Evolutionary conservation across 2,888 invertebrate genomes (phyloP).

Genomic region (Nebria salina): DNA sequence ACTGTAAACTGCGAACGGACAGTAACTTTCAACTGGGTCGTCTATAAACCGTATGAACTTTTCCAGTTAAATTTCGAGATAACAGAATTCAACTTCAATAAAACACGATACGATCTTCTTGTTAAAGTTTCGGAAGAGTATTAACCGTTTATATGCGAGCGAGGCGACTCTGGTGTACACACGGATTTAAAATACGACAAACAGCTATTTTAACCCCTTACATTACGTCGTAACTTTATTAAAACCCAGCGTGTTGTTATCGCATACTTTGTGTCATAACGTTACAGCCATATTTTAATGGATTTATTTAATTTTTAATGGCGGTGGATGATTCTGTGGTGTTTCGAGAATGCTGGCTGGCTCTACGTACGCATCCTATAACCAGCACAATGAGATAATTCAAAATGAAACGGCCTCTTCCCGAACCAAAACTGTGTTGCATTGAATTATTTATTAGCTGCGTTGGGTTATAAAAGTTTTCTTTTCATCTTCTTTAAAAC

Average conservation of each 20-base stretch:
- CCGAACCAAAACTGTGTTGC: neutral
- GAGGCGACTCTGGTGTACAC: neutral
- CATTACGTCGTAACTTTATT: neutral
- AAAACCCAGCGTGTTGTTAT: neutral
- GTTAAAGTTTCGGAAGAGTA: constrained; percentile 42
- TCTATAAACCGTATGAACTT: constrained; percentile 23
- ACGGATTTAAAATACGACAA: neutral
- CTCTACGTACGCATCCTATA: neutral
- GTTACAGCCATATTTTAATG: neutral
- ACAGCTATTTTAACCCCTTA: neutral
- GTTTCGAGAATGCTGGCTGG: neutral
- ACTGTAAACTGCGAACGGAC: neutral
- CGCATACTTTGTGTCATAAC: neutral
- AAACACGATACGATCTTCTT: constrained; percentile 34
- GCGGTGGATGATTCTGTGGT: neutral
- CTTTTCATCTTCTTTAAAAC: neutral
- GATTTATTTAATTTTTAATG: constrained; percentile 1
- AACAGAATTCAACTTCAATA: constrained; percentile 35
- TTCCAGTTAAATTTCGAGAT: constrained; percentile 31
- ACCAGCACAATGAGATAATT: neutral
- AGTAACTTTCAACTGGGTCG: constrained; percentile 1
- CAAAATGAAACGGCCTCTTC: neutral
- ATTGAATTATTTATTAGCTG: neutral
- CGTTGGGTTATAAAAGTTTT: neutral
- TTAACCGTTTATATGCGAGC: constrained; percentile 34